phyloP scores from a whole-genome alignment of 1,140 invertebrate species.

The Subanguina moxae region DNA sequence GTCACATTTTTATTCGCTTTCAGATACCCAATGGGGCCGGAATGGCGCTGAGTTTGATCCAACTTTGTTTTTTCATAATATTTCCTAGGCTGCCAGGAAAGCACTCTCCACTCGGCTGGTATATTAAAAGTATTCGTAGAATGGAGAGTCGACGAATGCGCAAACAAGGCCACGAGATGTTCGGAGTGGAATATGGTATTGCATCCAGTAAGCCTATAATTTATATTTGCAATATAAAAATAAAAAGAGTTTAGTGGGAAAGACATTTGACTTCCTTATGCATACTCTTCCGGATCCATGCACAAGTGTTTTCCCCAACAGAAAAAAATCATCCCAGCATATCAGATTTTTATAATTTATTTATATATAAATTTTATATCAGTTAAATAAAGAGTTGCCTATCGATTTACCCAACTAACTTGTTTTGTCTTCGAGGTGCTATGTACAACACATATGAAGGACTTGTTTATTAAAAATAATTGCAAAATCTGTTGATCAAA shows the following conservation, averaged over 20 bases:
- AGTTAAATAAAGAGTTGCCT: too few relatives aligned
- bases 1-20: background rate
- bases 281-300: background rate
- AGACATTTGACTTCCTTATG: background rate
- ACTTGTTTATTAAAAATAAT: too few relatives aligned
- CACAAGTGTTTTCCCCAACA: background rate
- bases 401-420: too few relatives aligned
- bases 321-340: background rate
- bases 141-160: background rate
- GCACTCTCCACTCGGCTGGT: constrained; percentile 29
- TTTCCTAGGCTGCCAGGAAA: constrained; percentile 15
- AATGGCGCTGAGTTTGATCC: background rate
- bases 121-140: background rate
- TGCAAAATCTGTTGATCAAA: too few relatives aligned
- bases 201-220: background rate
- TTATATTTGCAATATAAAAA: background rate
- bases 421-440: too few relatives aligned
- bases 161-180: background rate
- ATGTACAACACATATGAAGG: too few relatives aligned
- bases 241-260: background rate
- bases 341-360: background rate
- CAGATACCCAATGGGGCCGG: constrained; percentile 12
- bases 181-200: background rate
- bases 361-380: too few relatives aligned
- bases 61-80: constrained; percentile 4